phyloP scores from a whole-genome alignment of 2,113 vertebrate species.

The Oceanites oceanicus region DNA sequence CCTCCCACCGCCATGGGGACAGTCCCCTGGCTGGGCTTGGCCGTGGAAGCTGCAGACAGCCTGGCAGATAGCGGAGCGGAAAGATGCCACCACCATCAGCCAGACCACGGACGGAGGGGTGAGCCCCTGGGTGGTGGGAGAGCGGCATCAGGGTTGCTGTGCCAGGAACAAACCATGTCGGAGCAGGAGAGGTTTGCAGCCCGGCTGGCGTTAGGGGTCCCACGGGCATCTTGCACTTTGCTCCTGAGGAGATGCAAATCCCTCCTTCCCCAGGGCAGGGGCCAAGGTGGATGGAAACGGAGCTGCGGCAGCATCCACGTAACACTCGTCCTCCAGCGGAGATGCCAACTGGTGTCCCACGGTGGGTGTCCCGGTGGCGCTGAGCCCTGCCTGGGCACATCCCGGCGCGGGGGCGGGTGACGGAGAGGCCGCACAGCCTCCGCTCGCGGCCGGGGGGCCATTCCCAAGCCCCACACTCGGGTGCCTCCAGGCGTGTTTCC shows the following conservation, averaged over 20 bases:
- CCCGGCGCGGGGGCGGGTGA: not conserved
- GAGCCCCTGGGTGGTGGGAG: not conserved
- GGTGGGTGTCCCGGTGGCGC: not conserved
- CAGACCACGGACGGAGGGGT: not conserved
- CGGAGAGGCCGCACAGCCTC: not conserved
- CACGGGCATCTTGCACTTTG: not conserved
- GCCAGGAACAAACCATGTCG: not conserved
- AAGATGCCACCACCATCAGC: not conserved
- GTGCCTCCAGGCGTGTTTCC: not conserved
- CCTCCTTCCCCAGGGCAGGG: not conserved
- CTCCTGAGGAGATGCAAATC: not conserved
- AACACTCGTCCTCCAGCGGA: not conserved
- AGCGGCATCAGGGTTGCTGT: fast-evolving
- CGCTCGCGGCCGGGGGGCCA: fast-evolving
- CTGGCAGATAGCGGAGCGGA: fast-evolving
- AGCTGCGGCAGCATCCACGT: not conserved
- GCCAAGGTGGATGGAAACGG: not conserved
- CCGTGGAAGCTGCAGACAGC: not conserved
- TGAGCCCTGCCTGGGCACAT: not conserved
- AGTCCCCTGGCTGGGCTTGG: not conserved
- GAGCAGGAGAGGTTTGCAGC: not conserved
- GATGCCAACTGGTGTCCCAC: not conserved
- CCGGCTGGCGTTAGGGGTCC: not conserved
- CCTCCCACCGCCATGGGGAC: not conserved
- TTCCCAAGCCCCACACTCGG: not conserved